Evolutionary conservation across 2,888 invertebrate genomes (phyloP), one percentile per base, ranked within the genome.

Genomic region (Brenthis hecate): DNA sequence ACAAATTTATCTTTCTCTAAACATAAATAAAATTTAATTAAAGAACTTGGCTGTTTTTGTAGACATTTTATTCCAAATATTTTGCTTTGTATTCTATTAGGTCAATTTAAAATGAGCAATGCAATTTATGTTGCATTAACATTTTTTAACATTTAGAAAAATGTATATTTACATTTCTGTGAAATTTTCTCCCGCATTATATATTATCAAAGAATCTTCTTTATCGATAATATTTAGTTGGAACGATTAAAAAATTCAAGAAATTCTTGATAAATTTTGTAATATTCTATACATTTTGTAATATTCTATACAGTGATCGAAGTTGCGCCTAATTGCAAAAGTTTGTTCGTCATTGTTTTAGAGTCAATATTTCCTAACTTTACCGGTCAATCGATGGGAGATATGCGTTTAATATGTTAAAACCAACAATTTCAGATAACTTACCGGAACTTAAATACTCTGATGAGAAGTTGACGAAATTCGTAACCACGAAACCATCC

Each of bases 241-340:
- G 53, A 54, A 61, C 64, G 64, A 57, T 66, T 56, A 56, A 64
- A 60, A 64, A 71, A 54, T 67, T 65, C 56, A 47, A 57, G 63
- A 66, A 68, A 66, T 48, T 58, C 19, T 6, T 47, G 47, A 71
- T 69, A 66, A 66, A 69, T 72, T 54, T 47, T 54, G 61, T 28
- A 36, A 66, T 71, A 68, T 58, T 43, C 60, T 36, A 56, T 66
- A 66, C 66, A 65, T 67, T 70, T 32, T 56, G 56, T 28, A 28
- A 66, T 71, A 68, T 58, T 43, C 56, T 43, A 56, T 66, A 66
- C 66, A 70, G 73, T 69, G 72, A 73, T 70, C 70, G 61, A 69
- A 71, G 68, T 69, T 72, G 64, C 19, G 51, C 61, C 58, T 74
- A 73, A 74, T 73, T 74, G 70, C 66, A 13, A 69, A 74, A 74